Percentiles rank a stretch among this genome's conserved stretches.
Conservation (phyloP, 1,140 invertebrate species). For the Drosophila biarmipes region DNA sequence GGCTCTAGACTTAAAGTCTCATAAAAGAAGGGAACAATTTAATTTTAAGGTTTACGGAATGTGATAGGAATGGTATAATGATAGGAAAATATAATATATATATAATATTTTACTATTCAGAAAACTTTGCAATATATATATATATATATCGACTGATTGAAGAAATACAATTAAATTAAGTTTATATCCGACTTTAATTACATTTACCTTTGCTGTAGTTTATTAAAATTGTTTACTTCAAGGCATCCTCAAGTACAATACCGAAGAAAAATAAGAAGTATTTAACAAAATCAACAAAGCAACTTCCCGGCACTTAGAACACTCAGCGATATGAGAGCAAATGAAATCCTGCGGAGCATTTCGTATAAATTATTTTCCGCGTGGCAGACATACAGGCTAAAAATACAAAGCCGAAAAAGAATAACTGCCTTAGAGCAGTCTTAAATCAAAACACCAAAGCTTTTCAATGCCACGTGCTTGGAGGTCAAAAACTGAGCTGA, state of each 20-base stretch:
- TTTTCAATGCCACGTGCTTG: constrained; percentile 65
- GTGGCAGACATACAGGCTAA: constrained; percentile 38
- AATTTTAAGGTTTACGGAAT: no score
- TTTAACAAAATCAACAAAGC: constrained; percentile 70
- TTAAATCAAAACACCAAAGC: constrained; percentile 68
- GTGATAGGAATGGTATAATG: no score
- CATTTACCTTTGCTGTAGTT: background rate
- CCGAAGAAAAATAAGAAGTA: constrained; percentile 58
- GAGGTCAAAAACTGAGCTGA: constrained; percentile 74
- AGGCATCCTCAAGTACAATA: constrained; percentile 9
- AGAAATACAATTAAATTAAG: background rate
- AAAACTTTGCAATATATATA: no score
- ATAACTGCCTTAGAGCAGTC: constrained; percentile 42
- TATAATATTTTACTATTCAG: no score
- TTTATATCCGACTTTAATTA: constrained; percentile 9
- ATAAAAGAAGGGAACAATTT: no score
- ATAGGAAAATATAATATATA: no score
- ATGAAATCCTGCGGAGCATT: constrained; percentile 63
- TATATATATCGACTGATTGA: no score
- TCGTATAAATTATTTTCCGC: constrained; percentile 80
- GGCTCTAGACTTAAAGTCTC: no score
- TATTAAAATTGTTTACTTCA: constrained; percentile 18
- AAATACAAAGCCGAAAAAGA: constrained; percentile 35
- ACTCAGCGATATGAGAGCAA: constrained; percentile 62
- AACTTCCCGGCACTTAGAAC: constrained; percentile 29